Base-by-base conservation (phyloP, 2,797 vertebrate genomes). In the Gymnodraco acuticeps region DNA sequence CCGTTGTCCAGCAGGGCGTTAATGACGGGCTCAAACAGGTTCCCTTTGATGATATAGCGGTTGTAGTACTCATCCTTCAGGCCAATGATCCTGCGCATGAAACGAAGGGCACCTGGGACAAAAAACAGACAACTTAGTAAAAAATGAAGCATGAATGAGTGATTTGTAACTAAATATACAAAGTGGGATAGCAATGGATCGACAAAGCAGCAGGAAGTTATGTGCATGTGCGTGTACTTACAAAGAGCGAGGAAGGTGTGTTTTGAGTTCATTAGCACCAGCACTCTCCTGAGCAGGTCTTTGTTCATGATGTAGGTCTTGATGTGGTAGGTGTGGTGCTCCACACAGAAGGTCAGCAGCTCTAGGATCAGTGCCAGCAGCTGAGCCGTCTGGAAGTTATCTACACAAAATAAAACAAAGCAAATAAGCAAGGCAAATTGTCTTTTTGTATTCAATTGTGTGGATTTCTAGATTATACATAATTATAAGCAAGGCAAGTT, bases 221-320 rank as follows among this genome's bases (percentile, higher is more conserved):
- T 41, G 17, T 46, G 45, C 0, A 0, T 48, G 31, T 45, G 23
- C 27, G 11, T 2, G 13, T 23, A 98, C 98, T 98, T 94, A 99
- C 98, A 99, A 82, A 99, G 95, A 52, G 98, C 98, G 61, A 99
- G 94, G 91, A 99, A 99, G 0, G 98, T 98, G 92, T 99, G 98
- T 90, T 98, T 99, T n/a, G 98, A 99, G 93, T 99, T 99, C 98
- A 99, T 99, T 86, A 99, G 96, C 73, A 98, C 96, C 86, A 99
- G 93, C 2, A 99, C 98, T 94, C 98, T 96, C 87, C 98, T 95
- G 81, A 99, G 95, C 87, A 99, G 94, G 89, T 99, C 98, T 93
- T 97, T 99, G 89, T 98, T 99, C 98, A 99, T 99, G 80, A 99
- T 99, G 92, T 99, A 99, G 83, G 98, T 99, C 94, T 99, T 99